A percentile compares a stretch with the other conserved stretches of the same genome.
Evolutionary conservation across 2,113 vertebrate species (phyloP).

Genomic region (Amazona vittata): DNA sequence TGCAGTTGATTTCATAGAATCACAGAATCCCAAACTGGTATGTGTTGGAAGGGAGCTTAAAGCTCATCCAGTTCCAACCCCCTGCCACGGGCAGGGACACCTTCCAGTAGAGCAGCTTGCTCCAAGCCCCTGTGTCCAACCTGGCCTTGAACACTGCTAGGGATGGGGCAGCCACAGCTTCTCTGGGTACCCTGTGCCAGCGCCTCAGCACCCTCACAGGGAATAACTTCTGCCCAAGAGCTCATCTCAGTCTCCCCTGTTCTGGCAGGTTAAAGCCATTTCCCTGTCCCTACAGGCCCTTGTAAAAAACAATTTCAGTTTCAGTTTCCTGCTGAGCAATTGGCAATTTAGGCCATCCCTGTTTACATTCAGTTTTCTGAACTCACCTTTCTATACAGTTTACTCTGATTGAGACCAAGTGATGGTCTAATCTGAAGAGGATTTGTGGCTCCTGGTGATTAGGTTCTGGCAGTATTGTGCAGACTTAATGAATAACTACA

Average conservation of each 20-base stretch:
- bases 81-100: neutral
- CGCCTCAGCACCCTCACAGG: no score
- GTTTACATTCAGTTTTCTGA: neutral
- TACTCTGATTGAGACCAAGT: neutral
- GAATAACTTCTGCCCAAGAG: neutral
- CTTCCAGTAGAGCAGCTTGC: neutral
- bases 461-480: neutral
- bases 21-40: neutral
- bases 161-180: no score
- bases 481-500: neutral
- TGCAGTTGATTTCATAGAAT: neutral
- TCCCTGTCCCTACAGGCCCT: neutral
- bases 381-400: neutral
- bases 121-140: neutral
- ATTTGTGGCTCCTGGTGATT: constrained; percentile 15
- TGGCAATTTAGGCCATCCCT: neutral
- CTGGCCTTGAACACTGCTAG: no score
- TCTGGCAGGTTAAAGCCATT: neutral
- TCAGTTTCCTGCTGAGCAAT: neutral
- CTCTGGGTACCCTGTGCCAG: no score
- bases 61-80: neutral
- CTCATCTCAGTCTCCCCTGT: neutral
- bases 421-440: neutral
- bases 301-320: neutral
- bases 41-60: neutral